Evolutionary conservation across 37 sponge, comb jelly and placozoan species (phyloP), one percentile per base, ranked within the genome.

Genomic region (Chondrosia reniformis): DNA sequence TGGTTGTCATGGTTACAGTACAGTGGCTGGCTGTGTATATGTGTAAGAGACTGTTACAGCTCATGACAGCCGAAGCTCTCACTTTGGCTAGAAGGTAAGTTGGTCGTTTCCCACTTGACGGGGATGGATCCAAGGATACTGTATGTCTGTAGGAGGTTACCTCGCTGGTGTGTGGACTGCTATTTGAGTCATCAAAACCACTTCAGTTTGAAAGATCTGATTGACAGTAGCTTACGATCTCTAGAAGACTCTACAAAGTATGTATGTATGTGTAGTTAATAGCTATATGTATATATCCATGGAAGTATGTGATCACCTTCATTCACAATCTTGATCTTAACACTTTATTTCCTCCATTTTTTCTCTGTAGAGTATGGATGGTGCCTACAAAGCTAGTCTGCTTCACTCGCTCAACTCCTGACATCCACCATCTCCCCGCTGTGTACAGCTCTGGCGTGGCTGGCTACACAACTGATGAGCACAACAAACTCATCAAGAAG

Each of bases 111-210:
- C n/a, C n/a, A n/a, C n/a, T n/a, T n/a, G n/a, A n/a, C n/a, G n/a
- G n/a, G n/a, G n/a, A n/a, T n/a, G n/a, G n/a, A n/a, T n/a, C n/a
- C n/a, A n/a, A n/a, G n/a, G n/a, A n/a, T n/a, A n/a, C n/a, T n/a
- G n/a, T n/a, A n/a, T n/a, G n/a, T n/a, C n/a, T n/a, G n/a, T n/a
- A n/a, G n/a, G n/a, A n/a, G n/a, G n/a, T n/a, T n/a, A n/a, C 54
- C 92, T 22, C 63, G 25, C 31, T 79, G 80, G n/a, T 91, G 77
- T 59, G 45, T 83, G 30, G 66, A 79, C 31, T 65, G 80, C 73
- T 95, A 95, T 83, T 79, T 95, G 25, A 44, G 30, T 9, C 75
- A 84, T 55, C 96, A 95, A 46, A 55, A 67, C 28, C 96, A 95
- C 83, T 95, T 95, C 73, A 81, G 79, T 44, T 67, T 95, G 37